phyloP scores from a whole-genome alignment of 2,888 invertebrate genomes.

The Zhengitettix transpicula region DNA sequence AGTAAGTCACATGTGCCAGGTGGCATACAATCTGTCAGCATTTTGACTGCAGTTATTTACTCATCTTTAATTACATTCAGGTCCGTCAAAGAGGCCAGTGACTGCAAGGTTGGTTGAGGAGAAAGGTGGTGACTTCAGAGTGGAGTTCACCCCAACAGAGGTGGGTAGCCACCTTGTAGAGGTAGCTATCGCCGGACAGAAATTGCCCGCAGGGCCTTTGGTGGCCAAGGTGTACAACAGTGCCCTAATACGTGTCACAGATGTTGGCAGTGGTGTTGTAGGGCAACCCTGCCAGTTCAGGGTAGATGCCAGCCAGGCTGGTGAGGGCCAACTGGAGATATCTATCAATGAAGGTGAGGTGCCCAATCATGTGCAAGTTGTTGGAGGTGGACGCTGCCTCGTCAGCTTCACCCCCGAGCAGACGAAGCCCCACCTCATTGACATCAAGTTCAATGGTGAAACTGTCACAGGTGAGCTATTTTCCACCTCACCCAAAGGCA shows the following conservation, averaged over 20 bases:
- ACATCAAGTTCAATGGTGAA: constrained; percentile 91
- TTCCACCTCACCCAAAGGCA: neutral
- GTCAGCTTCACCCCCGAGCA: constrained; percentile 89
- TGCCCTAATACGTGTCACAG: constrained; percentile 82
- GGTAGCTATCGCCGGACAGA: constrained; percentile 75
- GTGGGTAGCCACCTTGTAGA: constrained; percentile 91
- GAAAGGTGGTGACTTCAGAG: constrained; percentile 61
- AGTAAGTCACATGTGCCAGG: constrained; percentile 29
- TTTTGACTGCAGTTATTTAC: neutral
- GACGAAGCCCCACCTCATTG: constrained; percentile 79
- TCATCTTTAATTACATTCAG: constrained; percentile 25
- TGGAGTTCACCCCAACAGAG: constrained; percentile 84
- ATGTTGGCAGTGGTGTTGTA: constrained; percentile 83
- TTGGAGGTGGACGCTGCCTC: constrained; percentile 85
- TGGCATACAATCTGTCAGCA: too few species aligned
- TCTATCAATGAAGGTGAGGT: constrained; percentile 98
- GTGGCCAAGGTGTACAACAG: constrained; percentile 91
- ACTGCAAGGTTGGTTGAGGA: constrained; percentile 70
- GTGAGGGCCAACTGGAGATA: constrained; percentile 97
- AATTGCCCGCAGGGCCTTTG: constrained; percentile 76
- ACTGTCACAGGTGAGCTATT: constrained; percentile 53
- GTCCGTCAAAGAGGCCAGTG: constrained; percentile 71
- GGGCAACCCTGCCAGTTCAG: constrained; percentile 93
- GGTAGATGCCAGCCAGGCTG: constrained; percentile 96
- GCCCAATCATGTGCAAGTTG: constrained; percentile 91